A percentile compares a stretch with the other conserved stretches of the same genome.
Evolutionary conservation across 2,888 invertebrate species (phyloP).

Genomic region (Nebria brevicollis): DNA sequence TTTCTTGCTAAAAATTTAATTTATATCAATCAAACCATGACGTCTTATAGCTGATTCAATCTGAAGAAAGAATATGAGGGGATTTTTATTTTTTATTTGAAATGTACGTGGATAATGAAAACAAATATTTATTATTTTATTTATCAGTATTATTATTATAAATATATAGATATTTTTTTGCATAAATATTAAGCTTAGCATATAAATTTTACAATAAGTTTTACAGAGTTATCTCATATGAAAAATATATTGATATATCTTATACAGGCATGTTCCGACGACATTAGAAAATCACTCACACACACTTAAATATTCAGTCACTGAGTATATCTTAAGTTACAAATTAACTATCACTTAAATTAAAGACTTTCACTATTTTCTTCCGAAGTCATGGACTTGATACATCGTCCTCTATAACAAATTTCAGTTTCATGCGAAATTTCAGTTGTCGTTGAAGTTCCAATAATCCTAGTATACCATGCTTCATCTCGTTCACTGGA

Average conservation of each 20-base stretch:
- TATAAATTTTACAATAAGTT: conserved; percentile 32
- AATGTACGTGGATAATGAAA: conserved; percentile 2
- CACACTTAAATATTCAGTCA: conserved; percentile 32
- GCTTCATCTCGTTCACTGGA: conserved; percentile 37
- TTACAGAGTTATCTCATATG: conserved; percentile 16
- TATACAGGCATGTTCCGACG: neutral
- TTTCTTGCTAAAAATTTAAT: too few relatives aligned
- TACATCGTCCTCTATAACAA: conserved; percentile 85
- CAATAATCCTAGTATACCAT: conserved; percentile 69
- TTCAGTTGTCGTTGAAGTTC: conserved; percentile 84
- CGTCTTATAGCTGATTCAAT: too few relatives aligned
- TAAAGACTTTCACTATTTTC: conserved; percentile 37
- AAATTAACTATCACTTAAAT: conserved; percentile 38
- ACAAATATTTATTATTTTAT: conserved; percentile 23
- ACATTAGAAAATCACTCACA: conserved; percentile 11
- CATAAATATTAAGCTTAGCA: conserved; percentile 39
- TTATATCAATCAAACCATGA: too few relatives aligned
- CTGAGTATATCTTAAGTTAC: conserved; percentile 14
- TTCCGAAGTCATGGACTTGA: conserved; percentile 67
- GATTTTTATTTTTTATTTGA: neutral
- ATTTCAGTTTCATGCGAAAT: conserved; percentile 89
- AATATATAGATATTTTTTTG: conserved; percentile 26
- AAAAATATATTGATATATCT: conserved; percentile 4
- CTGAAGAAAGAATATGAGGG: too few relatives aligned
- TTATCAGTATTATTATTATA: conserved; percentile 33